These are phyloP conservation scores for Scatophagus argus DNA, from an alignment of 2,113 vertebrate genomes.

Conservation along the genomic window DNA sequence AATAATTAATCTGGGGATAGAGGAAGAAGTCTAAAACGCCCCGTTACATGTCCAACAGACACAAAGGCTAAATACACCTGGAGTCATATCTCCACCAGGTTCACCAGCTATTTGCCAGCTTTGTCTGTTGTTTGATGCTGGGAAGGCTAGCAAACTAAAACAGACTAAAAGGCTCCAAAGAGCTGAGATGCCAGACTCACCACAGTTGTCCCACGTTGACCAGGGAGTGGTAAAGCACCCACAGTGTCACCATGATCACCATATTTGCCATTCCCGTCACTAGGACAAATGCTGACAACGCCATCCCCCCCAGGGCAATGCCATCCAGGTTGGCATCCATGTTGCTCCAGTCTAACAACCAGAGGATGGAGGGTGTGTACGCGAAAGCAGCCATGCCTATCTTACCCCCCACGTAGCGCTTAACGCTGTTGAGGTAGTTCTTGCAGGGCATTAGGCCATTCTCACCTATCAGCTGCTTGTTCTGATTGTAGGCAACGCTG, in stretches of 20 bases:
- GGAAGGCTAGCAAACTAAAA: too few relatives aligned
- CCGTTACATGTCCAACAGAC: background rate
- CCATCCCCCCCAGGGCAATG: conserved; percentile 87
- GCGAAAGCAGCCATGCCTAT: conserved; percentile 83
- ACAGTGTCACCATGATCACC: conserved; percentile 90
- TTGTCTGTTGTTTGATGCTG: background rate
- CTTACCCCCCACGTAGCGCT: conserved; percentile 87
- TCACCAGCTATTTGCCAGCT: background rate
- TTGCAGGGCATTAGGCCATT: conserved; percentile 89
- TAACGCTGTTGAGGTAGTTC: conserved; percentile 87
- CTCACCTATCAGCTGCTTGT: conserved; percentile 94
- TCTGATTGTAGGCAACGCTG: conserved; percentile 91
- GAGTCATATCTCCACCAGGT: background rate
- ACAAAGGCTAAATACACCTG: background rate
- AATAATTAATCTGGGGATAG: background rate
- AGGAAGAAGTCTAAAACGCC: background rate
- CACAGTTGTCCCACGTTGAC: conserved; percentile 95
- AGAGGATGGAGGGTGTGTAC: conserved; percentile 89
- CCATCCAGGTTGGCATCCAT: conserved; percentile 90
- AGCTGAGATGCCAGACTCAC: conserved; percentile 81
- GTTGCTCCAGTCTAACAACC: conserved; percentile 91
- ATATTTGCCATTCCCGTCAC: conserved; percentile 92
- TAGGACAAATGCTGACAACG: conserved; percentile 85
- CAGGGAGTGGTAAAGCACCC: conserved; percentile 93
- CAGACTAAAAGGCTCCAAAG: background rate